These are phyloP conservation scores for Tetraodon nigroviridis DNA, from an alignment of 2,113 vertebrate species.

Conservation along the genomic window DNA sequence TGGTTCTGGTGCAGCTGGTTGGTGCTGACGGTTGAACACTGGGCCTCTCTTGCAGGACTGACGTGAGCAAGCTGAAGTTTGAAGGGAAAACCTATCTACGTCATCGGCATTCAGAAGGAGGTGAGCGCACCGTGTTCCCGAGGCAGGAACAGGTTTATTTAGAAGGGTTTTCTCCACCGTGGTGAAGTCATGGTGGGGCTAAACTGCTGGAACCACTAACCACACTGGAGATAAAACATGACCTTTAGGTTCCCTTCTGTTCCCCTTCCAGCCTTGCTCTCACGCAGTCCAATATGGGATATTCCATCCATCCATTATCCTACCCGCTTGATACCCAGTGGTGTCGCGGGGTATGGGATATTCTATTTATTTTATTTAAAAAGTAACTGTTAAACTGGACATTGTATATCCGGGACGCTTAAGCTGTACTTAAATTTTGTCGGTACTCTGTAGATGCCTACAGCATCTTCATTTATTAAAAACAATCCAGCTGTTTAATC, in stretches of 20 bases:
- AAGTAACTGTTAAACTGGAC: background rate
- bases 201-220: conserved; percentile 9
- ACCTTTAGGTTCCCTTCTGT: too few relatives aligned
- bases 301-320: too few relatives aligned
- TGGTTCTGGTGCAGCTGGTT: too few relatives aligned
- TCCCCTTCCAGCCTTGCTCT: too few relatives aligned
- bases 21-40: too few relatives aligned
- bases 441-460: background rate
- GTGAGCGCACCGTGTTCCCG: conserved; percentile 62
- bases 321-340: too few relatives aligned
- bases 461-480: conserved; percentile 6
- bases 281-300: background rate
- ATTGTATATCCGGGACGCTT: conserved; percentile 49
- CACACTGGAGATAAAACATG: background rate
- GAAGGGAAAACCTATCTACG: conserved; percentile 98
- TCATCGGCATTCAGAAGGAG: conserved; percentile 93
- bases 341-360: too few relatives aligned
- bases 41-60: conserved; percentile 75
- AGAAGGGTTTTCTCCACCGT: conserved; percentile 6
- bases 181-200: conserved; percentile 14
- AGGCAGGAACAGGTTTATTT: too few relatives aligned
- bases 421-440: background rate
- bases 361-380: conserved; percentile 47
- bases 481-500: background rate
- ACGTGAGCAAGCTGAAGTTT: conserved; percentile 97